Evolutionary conservation across 2,888 invertebrate genomes (phyloP), one percentile per base, ranked within the genome.

Genomic region (Thereva unica): DNA sequence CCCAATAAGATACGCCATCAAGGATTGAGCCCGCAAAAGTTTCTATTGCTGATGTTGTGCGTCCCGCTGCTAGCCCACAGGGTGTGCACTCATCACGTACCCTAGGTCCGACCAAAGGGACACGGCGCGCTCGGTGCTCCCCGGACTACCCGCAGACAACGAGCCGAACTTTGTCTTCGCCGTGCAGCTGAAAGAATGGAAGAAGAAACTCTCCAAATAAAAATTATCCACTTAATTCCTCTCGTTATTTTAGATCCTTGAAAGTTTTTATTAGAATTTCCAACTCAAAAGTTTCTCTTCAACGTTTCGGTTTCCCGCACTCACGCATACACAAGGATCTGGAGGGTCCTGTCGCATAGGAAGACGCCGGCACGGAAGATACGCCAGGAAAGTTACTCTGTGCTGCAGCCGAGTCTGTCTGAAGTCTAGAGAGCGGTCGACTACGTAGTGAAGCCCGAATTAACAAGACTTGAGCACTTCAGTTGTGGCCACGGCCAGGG

Each of bases 191-290:
- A 53, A 64, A 64, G 53, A 64, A 64, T 53, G 64, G 53, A 37
- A 4, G 35, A 64, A 64, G 64, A 42, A 53, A 65, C 67, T 70
- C 69, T 70, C 68, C 65, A 71, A 71, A 71, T 71, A 71, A 71
- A 71, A 71, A 71, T 71, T 71, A 71, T 71, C 71, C 71, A 71
- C 71, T 71, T 71, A 71, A 71, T 71, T 71, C 71, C 69, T 68
- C 70, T 71, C 71, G 71, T 71, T 71, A 71, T 71, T 71, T 71
- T 69, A 71, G 71, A 69, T 71, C 71, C 71, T 71, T 71, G 71
- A 71, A 71, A 71, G 70, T 64, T 64, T 64, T 64, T 64, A 64
- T 64, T 64, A 64, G 44, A 53, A 64, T 64, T 64, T 64, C 44
- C 64, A 64, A 44, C 64, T 61, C 53, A 9, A 64, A 64, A 64